phyloP scores from a whole-genome alignment of 2,888 invertebrate species.

The Cephus pygmeus region DNA sequence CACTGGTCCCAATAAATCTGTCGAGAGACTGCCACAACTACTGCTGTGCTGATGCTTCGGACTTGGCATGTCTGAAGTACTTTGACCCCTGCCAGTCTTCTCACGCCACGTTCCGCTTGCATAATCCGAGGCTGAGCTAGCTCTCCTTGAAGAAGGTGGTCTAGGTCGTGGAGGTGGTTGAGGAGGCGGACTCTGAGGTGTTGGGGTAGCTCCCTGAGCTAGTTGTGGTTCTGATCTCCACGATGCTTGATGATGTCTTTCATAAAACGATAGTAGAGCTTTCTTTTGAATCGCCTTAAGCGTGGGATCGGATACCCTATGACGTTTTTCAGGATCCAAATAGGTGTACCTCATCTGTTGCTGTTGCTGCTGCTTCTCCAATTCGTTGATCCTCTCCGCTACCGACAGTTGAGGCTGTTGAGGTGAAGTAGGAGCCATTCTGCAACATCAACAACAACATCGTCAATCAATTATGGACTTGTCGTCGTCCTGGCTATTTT shows the following conservation, averaged over 20 bases:
- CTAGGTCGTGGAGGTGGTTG: conserved; percentile 66
- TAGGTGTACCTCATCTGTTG: conserved; percentile 74
- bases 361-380: conserved; percentile 64
- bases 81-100: conserved; percentile 49
- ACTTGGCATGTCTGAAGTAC: conserved; percentile 43
- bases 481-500: conserved; percentile 72
- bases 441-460: conserved; percentile 23
- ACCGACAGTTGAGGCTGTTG: conserved; percentile 68
- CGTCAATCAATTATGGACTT: conserved; percentile 10
- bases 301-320: conserved; percentile 78
- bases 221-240: conserved; percentile 74
- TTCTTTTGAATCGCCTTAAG: conserved; percentile 86
- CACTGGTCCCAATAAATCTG: conserved; percentile 72
- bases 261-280: conserved; percentile 83
- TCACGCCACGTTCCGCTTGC: conserved; percentile 69
- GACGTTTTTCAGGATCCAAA: conserved; percentile 79
- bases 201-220: conserved; percentile 54
- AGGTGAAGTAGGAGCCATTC: conserved; percentile 53
- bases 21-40: conserved; percentile 71
- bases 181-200: conserved; percentile 50
- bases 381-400: conserved; percentile 69
- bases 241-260: conserved; percentile 71
- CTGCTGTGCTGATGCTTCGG: conserved; percentile 71
- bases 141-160: conserved; percentile 69
- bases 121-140: conserved; percentile 78